Evolutionary conservation across 2,888 invertebrate species (phyloP).

Genomic region (Catocala nupta): DNA sequence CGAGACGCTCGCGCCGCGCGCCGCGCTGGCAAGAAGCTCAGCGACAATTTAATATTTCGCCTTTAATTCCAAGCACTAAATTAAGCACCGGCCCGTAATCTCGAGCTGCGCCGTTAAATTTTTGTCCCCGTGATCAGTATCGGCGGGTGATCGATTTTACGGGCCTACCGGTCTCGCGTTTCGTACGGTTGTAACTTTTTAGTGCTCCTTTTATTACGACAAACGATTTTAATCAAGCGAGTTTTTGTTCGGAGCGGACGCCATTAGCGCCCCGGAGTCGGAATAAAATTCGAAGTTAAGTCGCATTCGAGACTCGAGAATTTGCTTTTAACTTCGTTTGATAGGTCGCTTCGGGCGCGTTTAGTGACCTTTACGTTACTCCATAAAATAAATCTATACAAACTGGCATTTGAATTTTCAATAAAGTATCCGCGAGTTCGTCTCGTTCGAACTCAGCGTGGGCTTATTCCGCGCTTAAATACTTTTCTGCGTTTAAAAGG

Average conservation of each 20-base stretch:
- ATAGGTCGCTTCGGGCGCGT: constrained; percentile 67
- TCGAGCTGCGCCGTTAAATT: constrained; percentile 75
- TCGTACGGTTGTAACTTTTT: constrained; percentile 85
- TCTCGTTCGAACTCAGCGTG: constrained; percentile 23
- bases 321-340: constrained; percentile 81
- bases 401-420: constrained; percentile 58
- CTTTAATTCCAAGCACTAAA: constrained; percentile 71
- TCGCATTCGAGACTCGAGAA: constrained; percentile 77
- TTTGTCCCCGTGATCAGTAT: constrained; percentile 82
- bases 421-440: constrained; percentile 35
- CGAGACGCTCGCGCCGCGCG: constrained; percentile 59
- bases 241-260: constrained; percentile 82
- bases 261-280: constrained; percentile 79
- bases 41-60: constrained; percentile 75
- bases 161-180: constrained; percentile 80
- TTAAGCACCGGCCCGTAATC: constrained; percentile 73
- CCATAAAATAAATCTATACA: constrained; percentile 62
- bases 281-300: constrained; percentile 82
- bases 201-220: constrained; percentile 86
- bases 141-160: constrained; percentile 83
- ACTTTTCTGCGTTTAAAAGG: constrained; percentile 26
- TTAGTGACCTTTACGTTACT: constrained; percentile 58
- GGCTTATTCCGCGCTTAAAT: constrained; percentile 12
- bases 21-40: constrained; percentile 59
- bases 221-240: constrained; percentile 87